Conservation (phyloP, 2,113 vertebrate species). For the Tachuris rubrigastra region DNA sequence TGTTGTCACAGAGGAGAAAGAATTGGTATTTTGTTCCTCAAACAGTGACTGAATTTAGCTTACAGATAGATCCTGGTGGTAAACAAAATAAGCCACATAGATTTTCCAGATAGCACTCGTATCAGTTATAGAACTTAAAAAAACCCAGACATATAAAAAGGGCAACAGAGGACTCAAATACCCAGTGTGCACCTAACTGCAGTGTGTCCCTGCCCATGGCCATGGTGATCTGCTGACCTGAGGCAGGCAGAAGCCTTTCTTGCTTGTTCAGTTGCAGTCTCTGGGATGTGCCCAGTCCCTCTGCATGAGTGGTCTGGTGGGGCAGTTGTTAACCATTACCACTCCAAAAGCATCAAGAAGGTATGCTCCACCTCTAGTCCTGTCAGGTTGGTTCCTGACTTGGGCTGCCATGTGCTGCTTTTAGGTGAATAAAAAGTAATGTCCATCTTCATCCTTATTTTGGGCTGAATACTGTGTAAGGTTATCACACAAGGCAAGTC, state of each 20-base stretch:
- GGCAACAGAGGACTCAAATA: background rate
- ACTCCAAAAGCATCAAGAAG: background rate
- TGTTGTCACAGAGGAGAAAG: background rate
- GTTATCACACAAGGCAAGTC: background rate
- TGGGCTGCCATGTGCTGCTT: background rate
- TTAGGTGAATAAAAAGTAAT: background rate
- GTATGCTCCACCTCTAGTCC: background rate
- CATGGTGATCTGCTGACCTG: rapidly evolving
- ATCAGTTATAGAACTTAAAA: background rate
- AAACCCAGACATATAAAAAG: background rate
- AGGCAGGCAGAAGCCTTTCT: background rate
- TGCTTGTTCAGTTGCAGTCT: background rate
- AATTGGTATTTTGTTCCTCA: background rate
- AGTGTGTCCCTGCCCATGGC: background rate
- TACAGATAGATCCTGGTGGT: background rate
- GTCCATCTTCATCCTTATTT: background rate
- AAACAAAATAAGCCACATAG: background rate
- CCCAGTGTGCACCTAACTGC: background rate
- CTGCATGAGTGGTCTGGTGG: background rate
- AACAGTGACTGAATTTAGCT: background rate
- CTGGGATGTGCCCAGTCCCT: background rate
- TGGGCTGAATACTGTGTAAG: background rate
- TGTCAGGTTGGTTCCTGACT: background rate
- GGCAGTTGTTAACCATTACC: background rate
- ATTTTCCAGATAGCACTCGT: background rate